phyloP scores from a whole-genome alignment of 2,888 invertebrate genomes.

The Anoplius nigerrimus region DNA sequence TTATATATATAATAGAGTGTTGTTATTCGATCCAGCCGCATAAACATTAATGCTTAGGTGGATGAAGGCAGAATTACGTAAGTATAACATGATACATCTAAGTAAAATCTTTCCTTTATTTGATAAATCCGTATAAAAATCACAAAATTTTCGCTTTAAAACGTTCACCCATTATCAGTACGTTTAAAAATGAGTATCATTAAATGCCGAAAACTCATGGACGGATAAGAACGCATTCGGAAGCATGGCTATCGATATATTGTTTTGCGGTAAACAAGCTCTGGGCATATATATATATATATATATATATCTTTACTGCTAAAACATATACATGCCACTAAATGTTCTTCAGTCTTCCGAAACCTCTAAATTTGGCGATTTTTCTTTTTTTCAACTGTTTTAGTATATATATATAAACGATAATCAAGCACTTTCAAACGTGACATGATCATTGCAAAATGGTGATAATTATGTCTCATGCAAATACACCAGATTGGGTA shows the following conservation, averaged over 20 bases:
- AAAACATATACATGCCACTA: background rate
- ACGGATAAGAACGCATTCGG: constrained; percentile 33
- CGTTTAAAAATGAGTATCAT: constrained; percentile 6
- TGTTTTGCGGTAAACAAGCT: too few species aligned
- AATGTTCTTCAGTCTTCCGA: too few species aligned
- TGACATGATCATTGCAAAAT: too few species aligned
- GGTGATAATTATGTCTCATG: too few species aligned
- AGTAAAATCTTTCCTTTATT: constrained; percentile 47
- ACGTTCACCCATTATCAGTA: background rate
- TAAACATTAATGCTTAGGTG: background rate
- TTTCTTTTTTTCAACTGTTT: too few species aligned
- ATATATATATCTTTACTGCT: too few species aligned
- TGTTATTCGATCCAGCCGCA: background rate
- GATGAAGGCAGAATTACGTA: background rate
- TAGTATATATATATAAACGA: too few species aligned
- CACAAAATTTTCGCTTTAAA: constrained; percentile 42
- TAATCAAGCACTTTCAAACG: too few species aligned
- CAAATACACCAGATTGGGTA: too few species aligned
- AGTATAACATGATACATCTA: constrained; percentile 2
- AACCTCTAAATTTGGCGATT: too few species aligned
- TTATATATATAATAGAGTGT: constrained; percentile 47
- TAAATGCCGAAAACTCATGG: constrained; percentile 32
- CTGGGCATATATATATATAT: too few species aligned
- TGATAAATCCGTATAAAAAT: constrained; percentile 45
- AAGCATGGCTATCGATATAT: too few species aligned